Evolutionary conservation across 2,888 invertebrate species (phyloP), one percentile per base, ranked within the genome.

Genomic region (Drosophila limbata): DNA sequence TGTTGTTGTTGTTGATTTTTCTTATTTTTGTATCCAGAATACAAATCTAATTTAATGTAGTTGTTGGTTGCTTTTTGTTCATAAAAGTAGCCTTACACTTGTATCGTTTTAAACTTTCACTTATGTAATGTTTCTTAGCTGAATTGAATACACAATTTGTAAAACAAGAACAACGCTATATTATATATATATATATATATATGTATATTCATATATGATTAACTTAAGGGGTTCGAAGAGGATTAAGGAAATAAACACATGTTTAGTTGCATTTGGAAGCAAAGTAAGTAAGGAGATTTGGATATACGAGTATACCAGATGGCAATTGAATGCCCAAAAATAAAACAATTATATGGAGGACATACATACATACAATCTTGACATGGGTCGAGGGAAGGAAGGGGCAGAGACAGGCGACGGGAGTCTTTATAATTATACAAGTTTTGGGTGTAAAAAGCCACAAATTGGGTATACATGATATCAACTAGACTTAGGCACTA

Each of bases 1-100:
- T 75, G 57, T 72, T 72, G 63, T 73, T 62, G 50, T 81, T 80
- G 77, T 79, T 76, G 62, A 75, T 76, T 68, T 80, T 84, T 60
- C 81, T 79, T 81, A 79, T 70, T 75, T 79, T 90, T 89, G 90
- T 90, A 90, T 90, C 82, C 81, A 84, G 83, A 81, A 89, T 89
- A 90, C 88, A 89, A 89, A 89, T 88, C 79, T 89, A 79, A 71
- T 84, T 73, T 81, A 76, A 77, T 79, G 73, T 89, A 89, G 83
- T 87, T 81, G 76, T 79, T 78, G 76, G 73, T 86, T 77, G 77
- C 57, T 67, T 68, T 81, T 81, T 83, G 78, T 79, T 87, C 80
- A 80, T 86, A 81, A 86, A 86, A 86, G 78, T 86, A 89, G 75
- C 73, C 89, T 90, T 87, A 90, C 72, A 79, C 62, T 79, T 73